phyloP scores from a whole-genome alignment of 2,113 vertebrate species.

The Podocnemis expansa region DNA sequence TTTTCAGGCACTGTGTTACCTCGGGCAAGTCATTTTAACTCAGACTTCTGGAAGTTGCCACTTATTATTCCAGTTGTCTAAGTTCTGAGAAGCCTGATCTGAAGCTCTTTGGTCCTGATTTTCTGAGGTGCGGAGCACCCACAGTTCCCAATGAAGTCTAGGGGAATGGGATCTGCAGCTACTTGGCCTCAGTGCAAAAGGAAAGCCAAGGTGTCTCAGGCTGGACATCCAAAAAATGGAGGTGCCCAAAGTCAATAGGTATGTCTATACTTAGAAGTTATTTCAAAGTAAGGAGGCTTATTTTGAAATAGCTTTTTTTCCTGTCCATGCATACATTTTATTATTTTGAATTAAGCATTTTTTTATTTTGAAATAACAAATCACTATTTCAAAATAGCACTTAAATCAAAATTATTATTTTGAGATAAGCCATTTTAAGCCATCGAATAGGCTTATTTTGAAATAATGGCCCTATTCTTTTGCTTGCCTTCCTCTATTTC shows the following conservation, averaged over 20 bases:
- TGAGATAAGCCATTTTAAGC: too few relatives aligned
- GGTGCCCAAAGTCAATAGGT: accelerated
- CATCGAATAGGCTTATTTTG: too few relatives aligned
- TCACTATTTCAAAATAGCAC: too few relatives aligned
- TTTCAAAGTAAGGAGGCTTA: too few relatives aligned
- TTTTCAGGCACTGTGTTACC: accelerated
- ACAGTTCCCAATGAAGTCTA: not conserved
- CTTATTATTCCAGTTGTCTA: not conserved
- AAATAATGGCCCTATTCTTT: too few relatives aligned
- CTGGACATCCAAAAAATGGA: not conserved
- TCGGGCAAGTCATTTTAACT: not conserved
- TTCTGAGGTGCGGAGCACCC: not conserved
- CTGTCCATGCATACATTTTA: too few relatives aligned
- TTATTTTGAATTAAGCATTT: too few relatives aligned
- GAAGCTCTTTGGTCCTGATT: accelerated
- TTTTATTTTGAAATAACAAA: too few relatives aligned
- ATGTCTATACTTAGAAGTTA: too few relatives aligned
- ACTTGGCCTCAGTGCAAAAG: not conserved
- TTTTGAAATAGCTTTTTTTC: too few relatives aligned
- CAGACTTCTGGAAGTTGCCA: not conserved
- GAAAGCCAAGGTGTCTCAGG: not conserved
- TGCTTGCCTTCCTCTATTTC: too few relatives aligned
- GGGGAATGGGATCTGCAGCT: accelerated
- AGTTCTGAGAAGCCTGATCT: not conserved
- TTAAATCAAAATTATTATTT: too few relatives aligned